A percentile compares a stretch with the other conserved stretches of the same genome.
phyloP scores from a whole-genome alignment of 2,888 invertebrate species.

The Noctua janthina region DNA sequence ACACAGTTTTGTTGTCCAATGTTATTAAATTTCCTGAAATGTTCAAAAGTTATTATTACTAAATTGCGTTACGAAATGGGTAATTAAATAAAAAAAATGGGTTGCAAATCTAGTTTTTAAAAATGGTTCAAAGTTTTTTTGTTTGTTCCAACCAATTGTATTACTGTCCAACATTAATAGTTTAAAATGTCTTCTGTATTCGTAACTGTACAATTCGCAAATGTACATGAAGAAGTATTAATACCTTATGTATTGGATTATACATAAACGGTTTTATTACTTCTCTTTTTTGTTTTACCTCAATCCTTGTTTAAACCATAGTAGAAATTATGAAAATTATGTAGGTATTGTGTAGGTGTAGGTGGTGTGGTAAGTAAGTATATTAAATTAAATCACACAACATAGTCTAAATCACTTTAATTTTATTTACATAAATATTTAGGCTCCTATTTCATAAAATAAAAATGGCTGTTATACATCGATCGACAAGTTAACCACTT shows the following conservation, averaged over 20 bases:
- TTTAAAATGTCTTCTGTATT: neutral
- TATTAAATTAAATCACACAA: neutral
- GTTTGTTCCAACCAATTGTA: neutral
- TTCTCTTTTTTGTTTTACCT: neutral
- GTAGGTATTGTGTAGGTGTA: too few species aligned
- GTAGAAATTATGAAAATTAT: neutral
- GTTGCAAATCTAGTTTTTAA: too few species aligned
- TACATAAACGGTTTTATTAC: neutral
- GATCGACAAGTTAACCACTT: neutral
- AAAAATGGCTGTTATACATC: neutral
- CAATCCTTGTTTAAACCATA: neutral
- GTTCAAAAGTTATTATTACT: neutral
- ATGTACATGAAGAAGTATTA: neutral
- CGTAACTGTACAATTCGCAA: neutral
- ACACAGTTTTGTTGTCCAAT: slow-evolving; percentile 3
- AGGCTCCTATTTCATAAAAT: neutral
- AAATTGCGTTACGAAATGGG: neutral
- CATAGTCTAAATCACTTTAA: neutral
- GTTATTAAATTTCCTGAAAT: slow-evolving; percentile 49
- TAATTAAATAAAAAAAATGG: neutral
- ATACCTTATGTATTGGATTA: neutral
- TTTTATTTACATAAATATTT: neutral
- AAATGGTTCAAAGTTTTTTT: neutral
- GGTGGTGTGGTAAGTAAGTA: neutral
- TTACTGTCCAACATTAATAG: neutral